These are phyloP conservation scores for Xenotilapia longispinis DNA, from an alignment of 2,113 vertebrate species.

Conservation along the genomic window DNA sequence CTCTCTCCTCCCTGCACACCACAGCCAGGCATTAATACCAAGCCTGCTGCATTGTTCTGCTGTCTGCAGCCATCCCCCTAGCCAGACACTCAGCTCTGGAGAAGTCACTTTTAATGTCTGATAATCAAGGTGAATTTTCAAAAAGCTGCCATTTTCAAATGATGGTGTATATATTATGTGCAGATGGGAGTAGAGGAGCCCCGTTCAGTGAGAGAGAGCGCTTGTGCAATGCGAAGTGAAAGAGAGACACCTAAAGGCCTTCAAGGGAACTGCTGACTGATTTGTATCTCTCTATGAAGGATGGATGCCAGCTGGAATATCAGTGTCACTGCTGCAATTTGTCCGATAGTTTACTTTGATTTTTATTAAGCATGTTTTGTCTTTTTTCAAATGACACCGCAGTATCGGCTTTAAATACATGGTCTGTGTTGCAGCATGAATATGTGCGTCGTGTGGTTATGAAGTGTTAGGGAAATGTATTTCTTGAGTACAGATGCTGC, in stretches of 20 bases:
- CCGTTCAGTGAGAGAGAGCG: slow-evolving; percentile 41
- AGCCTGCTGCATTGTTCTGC: slow-evolving; percentile 84
- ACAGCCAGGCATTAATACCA: slow-evolving; percentile 76
- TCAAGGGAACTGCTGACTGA: slow-evolving; percentile 49
- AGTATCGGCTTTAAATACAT: background rate
- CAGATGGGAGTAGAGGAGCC: slow-evolving; percentile 69
- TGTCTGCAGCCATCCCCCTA: slow-evolving; percentile 89
- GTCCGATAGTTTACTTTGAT: slow-evolving; percentile 12
- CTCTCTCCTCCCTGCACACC: slow-evolving; percentile 70
- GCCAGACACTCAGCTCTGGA: slow-evolving; percentile 88
- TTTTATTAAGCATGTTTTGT: background rate
- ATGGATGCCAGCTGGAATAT: slow-evolving; percentile 13
- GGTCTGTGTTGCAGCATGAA: background rate
- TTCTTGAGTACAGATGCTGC: slow-evolving; percentile 2
- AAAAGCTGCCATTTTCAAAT: slow-evolving; percentile 94
- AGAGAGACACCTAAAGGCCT: slow-evolving; percentile 84
- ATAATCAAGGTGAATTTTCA: slow-evolving; percentile 95
- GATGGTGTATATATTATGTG: slow-evolving; percentile 83
- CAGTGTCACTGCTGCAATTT: slow-evolving; percentile 2
- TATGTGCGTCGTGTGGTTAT: background rate
- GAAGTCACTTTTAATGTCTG: slow-evolving; percentile 92
- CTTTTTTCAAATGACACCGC: background rate
- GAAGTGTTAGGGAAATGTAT: background rate
- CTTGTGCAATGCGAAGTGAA: slow-evolving; percentile 72
- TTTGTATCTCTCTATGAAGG: background rate